These are phyloP conservation scores for Australoheros facetus DNA, from an alignment of 2,797 vertebrate genomes.

Conservation along the genomic window DNA sequence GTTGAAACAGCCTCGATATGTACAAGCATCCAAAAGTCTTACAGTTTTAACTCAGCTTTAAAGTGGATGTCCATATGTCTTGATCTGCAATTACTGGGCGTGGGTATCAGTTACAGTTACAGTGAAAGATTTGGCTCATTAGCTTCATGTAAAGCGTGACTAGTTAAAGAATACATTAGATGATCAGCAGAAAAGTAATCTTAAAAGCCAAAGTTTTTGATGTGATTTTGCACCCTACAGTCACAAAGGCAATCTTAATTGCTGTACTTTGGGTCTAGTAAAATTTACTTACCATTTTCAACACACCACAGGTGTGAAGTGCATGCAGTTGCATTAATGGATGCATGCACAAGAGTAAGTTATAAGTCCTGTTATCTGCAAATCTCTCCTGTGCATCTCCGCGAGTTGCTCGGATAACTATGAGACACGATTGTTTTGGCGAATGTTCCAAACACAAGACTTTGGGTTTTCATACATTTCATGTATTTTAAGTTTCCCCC, in stretches of 20 bases:
- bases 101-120: neutral
- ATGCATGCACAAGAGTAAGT: neutral
- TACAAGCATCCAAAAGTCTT: neutral
- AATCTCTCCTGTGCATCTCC: neutral
- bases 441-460: neutral
- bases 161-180: neutral
- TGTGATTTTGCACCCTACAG: too few relatives aligned
- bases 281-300: neutral
- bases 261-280: neutral
- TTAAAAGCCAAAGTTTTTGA: neutral
- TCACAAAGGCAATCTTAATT: neutral
- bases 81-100: neutral
- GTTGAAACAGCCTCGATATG: neutral
- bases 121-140: neutral
- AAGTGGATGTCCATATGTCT: neutral
- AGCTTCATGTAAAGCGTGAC: neutral
- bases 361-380: neutral
- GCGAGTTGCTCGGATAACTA: neutral
- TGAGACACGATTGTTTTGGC: neutral
- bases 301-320: neutral
- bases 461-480: neutral
- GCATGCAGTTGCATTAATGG: neutral
- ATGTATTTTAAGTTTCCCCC: neutral
- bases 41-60: neutral
- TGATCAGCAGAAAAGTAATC: neutral